Base-by-base conservation (phyloP, 2,888 invertebrate species). In the Heliconius aoede region DNA sequence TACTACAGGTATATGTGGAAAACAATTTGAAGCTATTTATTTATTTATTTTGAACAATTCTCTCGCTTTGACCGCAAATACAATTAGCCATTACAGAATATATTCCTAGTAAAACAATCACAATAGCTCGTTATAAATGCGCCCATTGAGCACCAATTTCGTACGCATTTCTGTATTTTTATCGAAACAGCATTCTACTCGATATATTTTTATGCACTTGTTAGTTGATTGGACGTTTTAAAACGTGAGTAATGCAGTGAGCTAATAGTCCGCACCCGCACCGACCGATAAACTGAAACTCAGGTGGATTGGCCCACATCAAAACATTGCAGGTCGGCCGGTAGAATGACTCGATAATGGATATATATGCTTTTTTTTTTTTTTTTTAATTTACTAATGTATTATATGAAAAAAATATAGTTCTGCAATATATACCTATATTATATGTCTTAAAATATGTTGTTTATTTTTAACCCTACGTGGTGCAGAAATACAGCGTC, bases 181-280 rank as follows among this genome's bases (percentile, higher is more conserved):
- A 69, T 69, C 24, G 69, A 55, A 69, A 69, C 30, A 55, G n/a
- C 55, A 55, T 69, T 69, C 55, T 69, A 55, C 69, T 55, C 69
- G 69, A 61, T 74, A 69, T 74, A 69, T 62, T 61, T 74, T 74
- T 74, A 69, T 68, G 61, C 68, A 69, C 32, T 74, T 46, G 73
- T 61, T 74, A 62, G 61, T 73, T 76, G 76, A 76, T 78, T 76
- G 78, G 76, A 78, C 60, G 69, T 71, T 78, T 78, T 78, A 74
- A 76, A 68, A 69, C 62, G 76, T 78, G 72, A 78, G 74, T 78
- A 72, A 78, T 72, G 78, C 72, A 67, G 74, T 64, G 72, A 60
- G 76, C 58, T 78, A 74, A 78, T 78, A 71, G 78, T 74, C 74
- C 78, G 69, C 68, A 72, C 32, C 74, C 78, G 69, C 68, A 72